Conservation (phyloP, 2,113 vertebrate genomes). For the Naja naja region DNA sequence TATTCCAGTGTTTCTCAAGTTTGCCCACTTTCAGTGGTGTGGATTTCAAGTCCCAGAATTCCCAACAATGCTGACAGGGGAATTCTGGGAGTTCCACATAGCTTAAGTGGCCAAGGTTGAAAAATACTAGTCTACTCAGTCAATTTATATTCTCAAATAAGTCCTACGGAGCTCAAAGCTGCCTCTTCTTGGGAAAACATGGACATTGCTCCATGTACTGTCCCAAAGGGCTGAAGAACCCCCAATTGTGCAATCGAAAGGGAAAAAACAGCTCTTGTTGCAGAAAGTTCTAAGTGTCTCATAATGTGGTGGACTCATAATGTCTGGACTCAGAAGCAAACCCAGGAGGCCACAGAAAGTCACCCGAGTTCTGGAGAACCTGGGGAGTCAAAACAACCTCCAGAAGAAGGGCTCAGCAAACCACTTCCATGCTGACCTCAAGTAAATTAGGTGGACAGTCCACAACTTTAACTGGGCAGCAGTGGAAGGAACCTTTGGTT, state of each 20-base stretch:
- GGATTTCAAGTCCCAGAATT: background rate
- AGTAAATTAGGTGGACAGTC: background rate
- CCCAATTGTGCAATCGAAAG: background rate
- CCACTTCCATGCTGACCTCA: background rate
- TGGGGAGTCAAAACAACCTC: background rate
- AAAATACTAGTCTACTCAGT: background rate
- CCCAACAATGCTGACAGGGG: background rate
- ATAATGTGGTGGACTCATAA: background rate
- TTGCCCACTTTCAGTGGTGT: fast-evolving
- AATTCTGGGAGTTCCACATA: background rate
- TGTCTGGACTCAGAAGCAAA: background rate
- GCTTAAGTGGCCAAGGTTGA: background rate
- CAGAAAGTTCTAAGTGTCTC: background rate
- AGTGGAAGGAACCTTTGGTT: background rate
- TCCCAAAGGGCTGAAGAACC: background rate
- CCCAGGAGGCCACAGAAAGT: background rate
- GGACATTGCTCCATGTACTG: background rate
- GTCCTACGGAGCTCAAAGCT: background rate
- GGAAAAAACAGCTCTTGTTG: background rate
- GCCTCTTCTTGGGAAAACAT: background rate
- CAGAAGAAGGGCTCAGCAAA: background rate
- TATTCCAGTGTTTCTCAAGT: background rate
- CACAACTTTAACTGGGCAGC: background rate
- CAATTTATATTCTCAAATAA: background rate
- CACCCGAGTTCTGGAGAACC: background rate